These are phyloP conservation scores for Lycorma delicatula DNA, from an alignment of 1,140 invertebrate species.

Conservation along the genomic window DNA sequence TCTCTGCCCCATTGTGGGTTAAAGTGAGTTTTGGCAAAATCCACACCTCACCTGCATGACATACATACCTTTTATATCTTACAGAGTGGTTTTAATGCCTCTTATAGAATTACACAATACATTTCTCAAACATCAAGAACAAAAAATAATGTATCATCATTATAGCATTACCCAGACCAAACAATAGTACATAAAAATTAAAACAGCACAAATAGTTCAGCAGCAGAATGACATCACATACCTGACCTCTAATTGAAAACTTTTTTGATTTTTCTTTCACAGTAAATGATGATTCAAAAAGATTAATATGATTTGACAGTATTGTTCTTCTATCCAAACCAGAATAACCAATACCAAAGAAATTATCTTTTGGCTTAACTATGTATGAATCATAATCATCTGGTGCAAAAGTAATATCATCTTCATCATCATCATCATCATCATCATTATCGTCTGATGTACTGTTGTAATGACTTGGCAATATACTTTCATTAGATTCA, in stretches of 20 bases:
- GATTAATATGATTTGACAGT: slow-evolving; percentile 39
- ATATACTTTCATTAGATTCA: slow-evolving; percentile 7
- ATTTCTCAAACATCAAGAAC: no score
- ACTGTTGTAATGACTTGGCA: background rate
- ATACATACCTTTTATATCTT: no score
- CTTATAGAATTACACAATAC: no score
- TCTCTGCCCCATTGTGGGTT: no score
- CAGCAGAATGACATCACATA: slow-evolving; percentile 34
- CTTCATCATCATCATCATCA: slow-evolving; percentile 42
- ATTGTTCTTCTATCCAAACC: slow-evolving; percentile 59
- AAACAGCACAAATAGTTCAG: no score
- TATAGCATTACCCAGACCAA: no score
- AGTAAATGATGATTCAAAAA: slow-evolving; percentile 33
- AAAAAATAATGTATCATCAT: no score
- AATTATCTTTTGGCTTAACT: slow-evolving; percentile 67
- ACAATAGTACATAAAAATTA: no score
- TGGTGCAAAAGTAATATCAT: slow-evolving; percentile 64
- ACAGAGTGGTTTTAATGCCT: no score
- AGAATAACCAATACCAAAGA: slow-evolving; percentile 83
- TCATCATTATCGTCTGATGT: slow-evolving; percentile 26
- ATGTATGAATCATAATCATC: slow-evolving; percentile 68
- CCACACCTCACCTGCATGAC: no score
- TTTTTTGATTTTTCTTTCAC: slow-evolving; percentile 49
- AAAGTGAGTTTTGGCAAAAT: no score
- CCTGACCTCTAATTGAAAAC: slow-evolving; percentile 81